A percentile compares a stretch with the other conserved stretches of the same genome.
Evolutionary conservation across 2,797 vertebrate species (phyloP).

Genomic region (Adelosebastes latens): DNA sequence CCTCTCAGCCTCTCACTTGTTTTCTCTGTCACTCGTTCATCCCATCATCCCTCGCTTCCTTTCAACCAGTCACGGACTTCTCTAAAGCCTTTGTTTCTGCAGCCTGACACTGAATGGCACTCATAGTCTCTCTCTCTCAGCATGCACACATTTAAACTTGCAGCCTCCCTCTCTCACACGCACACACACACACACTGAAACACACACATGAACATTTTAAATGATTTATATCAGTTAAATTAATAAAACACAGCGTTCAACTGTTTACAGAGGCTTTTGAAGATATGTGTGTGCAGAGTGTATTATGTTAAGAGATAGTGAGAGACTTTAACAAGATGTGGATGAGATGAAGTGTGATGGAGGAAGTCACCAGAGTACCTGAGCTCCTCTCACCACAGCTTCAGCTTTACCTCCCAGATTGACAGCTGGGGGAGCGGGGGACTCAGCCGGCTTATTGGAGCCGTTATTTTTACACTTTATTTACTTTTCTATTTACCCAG

Average conservation of each 20-base stretch:
- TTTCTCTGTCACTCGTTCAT: slow-evolving; percentile 39
- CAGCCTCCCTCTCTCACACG: background rate
- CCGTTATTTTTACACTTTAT: background rate
- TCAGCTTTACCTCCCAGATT: background rate
- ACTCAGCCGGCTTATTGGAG: slow-evolving; percentile 2
- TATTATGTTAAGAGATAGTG: background rate
- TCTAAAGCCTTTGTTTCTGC: slow-evolving; percentile 55
- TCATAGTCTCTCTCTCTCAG: slow-evolving; percentile 2
- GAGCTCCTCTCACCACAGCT: background rate
- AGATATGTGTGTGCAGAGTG: background rate
- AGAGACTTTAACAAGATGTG: background rate
- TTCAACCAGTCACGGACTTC: slow-evolving; percentile 37
- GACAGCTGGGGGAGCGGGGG: slow-evolving; percentile 29
- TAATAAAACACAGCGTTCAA: background rate
- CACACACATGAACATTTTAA: background rate
- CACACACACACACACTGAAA: background rate
- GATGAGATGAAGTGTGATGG: slow-evolving; percentile 10
- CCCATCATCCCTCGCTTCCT: slow-evolving; percentile 49
- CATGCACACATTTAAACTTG: background rate
- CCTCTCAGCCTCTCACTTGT: slow-evolving; percentile 42
- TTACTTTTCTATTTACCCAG: slow-evolving; percentile 19
- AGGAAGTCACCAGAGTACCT: background rate
- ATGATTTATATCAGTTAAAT: background rate
- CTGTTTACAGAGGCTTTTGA: background rate
- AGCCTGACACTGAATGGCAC: slow-evolving; percentile 66